Conservation (phyloP, 2,113 vertebrate species). For the Azemiops feae region DNA sequence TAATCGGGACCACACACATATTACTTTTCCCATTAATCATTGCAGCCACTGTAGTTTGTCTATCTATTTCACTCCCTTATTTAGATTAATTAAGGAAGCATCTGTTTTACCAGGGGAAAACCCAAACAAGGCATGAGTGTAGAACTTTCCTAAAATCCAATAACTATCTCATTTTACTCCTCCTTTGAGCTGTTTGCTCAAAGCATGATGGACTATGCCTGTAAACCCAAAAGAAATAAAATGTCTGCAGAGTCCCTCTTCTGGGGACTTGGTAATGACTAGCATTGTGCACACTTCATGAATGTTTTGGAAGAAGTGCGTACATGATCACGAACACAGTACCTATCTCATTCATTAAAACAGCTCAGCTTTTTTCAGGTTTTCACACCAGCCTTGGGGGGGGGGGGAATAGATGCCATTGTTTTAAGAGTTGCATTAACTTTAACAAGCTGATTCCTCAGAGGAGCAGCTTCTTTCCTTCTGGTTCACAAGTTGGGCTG, state of each 20-base stretch:
- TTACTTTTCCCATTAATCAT: conserved; percentile 58
- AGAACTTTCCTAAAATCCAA: background rate
- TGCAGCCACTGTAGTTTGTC: background rate
- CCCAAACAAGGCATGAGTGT: background rate
- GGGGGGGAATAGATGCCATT: background rate
- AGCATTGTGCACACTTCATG: background rate
- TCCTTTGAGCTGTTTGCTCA: background rate
- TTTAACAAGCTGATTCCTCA: background rate
- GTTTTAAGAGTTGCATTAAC: background rate
- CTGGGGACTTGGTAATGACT: background rate
- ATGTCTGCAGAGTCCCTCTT: background rate
- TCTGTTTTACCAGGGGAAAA: background rate
- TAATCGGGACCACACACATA: conserved; percentile 54
- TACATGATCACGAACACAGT: background rate
- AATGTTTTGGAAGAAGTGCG: background rate
- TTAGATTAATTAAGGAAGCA: conserved; percentile 3
- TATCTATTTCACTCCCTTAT: background rate
- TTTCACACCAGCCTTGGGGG: background rate
- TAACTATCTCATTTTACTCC: background rate
- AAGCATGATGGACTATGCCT: background rate
- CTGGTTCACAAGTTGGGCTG: background rate
- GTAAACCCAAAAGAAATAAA: background rate
- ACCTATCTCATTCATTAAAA: background rate
- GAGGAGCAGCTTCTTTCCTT: background rate
- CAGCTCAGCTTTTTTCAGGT: background rate